Percentiles rank a stretch among this genome's conserved stretches.
Evolutionary conservation across 2,113 vertebrate species (phyloP).

Genomic region (Rana temporaria): DNA sequence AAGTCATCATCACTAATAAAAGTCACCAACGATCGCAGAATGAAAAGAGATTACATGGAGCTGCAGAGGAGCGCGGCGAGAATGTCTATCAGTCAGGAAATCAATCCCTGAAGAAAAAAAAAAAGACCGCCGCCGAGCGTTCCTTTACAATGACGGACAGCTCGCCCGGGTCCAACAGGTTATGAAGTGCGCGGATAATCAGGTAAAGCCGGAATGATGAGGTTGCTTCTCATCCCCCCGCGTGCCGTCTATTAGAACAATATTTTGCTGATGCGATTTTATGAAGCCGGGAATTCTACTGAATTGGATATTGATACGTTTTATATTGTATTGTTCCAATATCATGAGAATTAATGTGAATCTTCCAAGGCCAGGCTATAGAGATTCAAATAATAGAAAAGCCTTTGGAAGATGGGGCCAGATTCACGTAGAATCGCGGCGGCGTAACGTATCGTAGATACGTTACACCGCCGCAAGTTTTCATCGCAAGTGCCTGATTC

Average conservation of each 20-base stretch:
- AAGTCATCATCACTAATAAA: slow-evolving; percentile 42
- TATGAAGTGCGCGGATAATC: not conserved
- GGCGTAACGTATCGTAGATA: too few species aligned
- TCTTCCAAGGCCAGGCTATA: too few species aligned
- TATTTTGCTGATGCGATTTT: not conserved
- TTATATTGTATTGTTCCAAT: not conserved
- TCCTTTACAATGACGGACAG: not conserved
- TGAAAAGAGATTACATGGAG: not conserved
- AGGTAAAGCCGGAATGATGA: not conserved
- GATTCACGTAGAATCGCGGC: too few species aligned
- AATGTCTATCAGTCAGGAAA: slow-evolving; percentile 17
- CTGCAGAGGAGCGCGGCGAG: not conserved
- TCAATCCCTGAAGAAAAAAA: not conserved
- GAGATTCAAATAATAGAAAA: too few species aligned
- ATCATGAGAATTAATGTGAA: not conserved
- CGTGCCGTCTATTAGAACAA: not conserved
- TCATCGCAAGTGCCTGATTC: too few species aligned
- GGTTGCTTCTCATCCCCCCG: not conserved
- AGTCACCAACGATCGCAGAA: slow-evolving; percentile 10
- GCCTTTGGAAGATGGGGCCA: too few species aligned
- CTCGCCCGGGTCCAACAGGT: not conserved
- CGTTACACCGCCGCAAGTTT: too few species aligned
- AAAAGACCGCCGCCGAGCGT: not conserved
- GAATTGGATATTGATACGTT: not conserved
- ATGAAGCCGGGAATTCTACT: not conserved